These are phyloP conservation scores for Leuctra nigra DNA, from an alignment of 2,888 invertebrate genomes.

Conservation along the genomic window DNA sequence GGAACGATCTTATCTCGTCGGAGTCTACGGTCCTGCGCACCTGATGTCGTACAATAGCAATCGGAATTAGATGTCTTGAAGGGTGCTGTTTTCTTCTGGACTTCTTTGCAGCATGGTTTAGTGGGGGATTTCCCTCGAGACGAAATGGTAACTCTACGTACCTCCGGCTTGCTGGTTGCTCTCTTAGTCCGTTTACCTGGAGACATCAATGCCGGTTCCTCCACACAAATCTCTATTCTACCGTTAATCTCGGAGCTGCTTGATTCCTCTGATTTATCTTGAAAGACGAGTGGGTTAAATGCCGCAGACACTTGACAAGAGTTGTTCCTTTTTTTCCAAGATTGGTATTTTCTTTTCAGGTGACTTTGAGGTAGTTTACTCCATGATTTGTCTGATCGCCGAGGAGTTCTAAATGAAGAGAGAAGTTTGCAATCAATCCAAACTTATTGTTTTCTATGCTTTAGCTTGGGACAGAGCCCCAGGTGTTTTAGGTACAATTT, in stretches of 20 bases:
- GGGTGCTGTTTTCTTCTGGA: not conserved
- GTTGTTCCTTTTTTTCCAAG: slow-evolving; percentile 20
- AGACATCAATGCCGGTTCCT: not conserved
- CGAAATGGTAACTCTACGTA: not conserved
- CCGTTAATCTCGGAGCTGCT: too few relatives aligned
- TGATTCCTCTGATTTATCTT: too few relatives aligned
- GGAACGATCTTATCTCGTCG: not conserved
- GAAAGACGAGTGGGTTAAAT: too few relatives aligned
- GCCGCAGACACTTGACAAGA: slow-evolving; percentile 17
- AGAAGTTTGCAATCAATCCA: too few relatives aligned
- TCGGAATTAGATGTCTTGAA: not conserved
- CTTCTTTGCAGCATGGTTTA: not conserved
- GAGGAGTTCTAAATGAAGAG: not conserved
- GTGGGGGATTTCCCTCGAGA: not conserved
- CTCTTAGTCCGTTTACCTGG: slow-evolving; percentile 3
- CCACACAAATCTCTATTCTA: too few relatives aligned
- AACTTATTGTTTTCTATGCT: too few relatives aligned
- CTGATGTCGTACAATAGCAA: not conserved
- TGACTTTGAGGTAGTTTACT: not conserved
- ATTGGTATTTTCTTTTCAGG: slow-evolving; percentile 16
- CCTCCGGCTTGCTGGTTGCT: not conserved
- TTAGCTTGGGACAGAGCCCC: too few relatives aligned
- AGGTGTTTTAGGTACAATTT: too few relatives aligned
- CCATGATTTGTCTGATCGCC: not conserved
- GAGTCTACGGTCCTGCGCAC: not conserved